Conservation (phyloP, 2,888 invertebrate species). For the Acanthosoma haemorrhoidale region DNA sequence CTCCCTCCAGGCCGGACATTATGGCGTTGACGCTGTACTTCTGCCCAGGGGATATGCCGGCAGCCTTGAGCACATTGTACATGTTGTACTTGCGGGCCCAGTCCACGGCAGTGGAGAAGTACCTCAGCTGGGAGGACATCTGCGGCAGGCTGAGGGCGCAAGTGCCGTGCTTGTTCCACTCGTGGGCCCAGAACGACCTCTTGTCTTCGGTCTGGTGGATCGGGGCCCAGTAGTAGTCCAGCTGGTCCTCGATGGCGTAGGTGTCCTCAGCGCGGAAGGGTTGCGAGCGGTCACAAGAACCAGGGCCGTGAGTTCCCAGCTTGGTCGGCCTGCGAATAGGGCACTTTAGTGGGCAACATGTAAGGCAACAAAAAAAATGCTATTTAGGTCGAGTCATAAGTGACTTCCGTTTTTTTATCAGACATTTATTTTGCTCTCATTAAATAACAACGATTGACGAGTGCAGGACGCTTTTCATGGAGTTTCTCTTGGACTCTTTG, state of each 20-base stretch:
- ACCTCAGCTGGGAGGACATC: constrained; percentile 59
- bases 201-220: constrained; percentile 55
- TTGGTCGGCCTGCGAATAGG: constrained; percentile 60
- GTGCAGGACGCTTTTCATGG: no score
- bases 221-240: constrained; percentile 66
- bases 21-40: constrained; percentile 50
- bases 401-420: no score
- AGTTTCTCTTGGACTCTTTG: no score
- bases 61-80: constrained; percentile 53
- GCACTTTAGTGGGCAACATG: no score
- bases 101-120: constrained; percentile 59
- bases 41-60: constrained; percentile 55
- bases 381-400: no score
- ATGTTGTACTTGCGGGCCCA: constrained; percentile 59
- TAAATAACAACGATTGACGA: no score
- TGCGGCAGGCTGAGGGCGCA: constrained; percentile 56
- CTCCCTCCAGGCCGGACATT: constrained; percentile 52
- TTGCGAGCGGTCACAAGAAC: constrained; percentile 63
- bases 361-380: no score
- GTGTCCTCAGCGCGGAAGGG: constrained; percentile 60
- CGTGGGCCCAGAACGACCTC: constrained; percentile 68
- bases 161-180: constrained; percentile 79
- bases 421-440: no score
- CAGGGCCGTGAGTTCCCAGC: constrained; percentile 60
- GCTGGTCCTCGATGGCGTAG: constrained; percentile 52